Evolutionary conservation across 2,888 invertebrate species (phyloP).

Genomic region (Athalia circularis): DNA sequence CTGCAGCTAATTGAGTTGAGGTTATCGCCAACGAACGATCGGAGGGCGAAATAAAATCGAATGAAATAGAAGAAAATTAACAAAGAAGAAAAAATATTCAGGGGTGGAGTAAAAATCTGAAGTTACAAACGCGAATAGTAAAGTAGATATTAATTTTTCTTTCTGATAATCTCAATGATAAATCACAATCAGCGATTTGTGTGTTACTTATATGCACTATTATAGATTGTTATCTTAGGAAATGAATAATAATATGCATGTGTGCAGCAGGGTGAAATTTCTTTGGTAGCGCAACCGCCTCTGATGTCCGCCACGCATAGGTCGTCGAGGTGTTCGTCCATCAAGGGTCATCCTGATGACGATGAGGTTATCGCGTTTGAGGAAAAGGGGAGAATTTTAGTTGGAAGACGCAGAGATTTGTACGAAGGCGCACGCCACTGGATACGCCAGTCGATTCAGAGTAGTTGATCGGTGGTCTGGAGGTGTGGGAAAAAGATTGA

Average conservation of each 20-base stretch:
- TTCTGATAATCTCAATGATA: too few relatives aligned
- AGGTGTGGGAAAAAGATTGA: slow-evolving; percentile 29
- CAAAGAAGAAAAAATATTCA: too few relatives aligned
- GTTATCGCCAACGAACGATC: too few relatives aligned
- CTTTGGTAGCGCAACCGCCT: not conserved
- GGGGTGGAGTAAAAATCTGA: too few relatives aligned
- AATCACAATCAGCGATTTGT: too few relatives aligned
- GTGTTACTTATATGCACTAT: too few relatives aligned
- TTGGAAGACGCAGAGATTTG: slow-evolving; percentile 48
- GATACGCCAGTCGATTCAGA: slow-evolving; percentile 59
- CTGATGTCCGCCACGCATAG: not conserved
- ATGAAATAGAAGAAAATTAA: too few relatives aligned
- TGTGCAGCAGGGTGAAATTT: not conserved
- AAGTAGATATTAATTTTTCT: too few relatives aligned
- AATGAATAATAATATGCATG: not conserved
- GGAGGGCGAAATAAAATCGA: too few relatives aligned
- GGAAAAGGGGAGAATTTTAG: slow-evolving; percentile 63
- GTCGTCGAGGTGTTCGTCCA: slow-evolving; percentile 61
- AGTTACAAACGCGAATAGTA: too few relatives aligned
- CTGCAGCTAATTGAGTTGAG: too few relatives aligned
- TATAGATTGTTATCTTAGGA: not conserved
- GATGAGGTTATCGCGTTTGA: slow-evolving; percentile 65
- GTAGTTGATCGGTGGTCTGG: slow-evolving; percentile 48
- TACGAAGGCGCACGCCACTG: slow-evolving; percentile 54
- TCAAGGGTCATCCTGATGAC: slow-evolving; percentile 61